phyloP scores from a whole-genome alignment of 2,888 invertebrate genomes.

The Monochamus alternatus region DNA sequence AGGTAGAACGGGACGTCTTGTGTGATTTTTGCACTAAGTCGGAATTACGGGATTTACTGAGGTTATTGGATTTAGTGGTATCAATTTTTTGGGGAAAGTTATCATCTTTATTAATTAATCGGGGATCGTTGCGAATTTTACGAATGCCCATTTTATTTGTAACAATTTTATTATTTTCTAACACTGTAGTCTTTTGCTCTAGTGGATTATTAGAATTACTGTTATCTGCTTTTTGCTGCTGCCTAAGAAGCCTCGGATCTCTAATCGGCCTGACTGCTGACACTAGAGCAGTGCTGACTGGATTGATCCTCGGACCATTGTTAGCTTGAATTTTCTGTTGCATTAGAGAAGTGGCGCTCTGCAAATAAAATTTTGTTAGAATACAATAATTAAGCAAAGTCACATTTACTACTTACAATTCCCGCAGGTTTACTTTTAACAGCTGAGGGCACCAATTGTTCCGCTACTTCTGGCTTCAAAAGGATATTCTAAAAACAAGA shows the following conservation, averaged over 20 bases:
- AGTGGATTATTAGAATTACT: slow-evolving; percentile 60
- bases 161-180: slow-evolving; percentile 69
- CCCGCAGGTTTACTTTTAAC: slow-evolving; percentile 46
- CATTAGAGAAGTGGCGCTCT: slow-evolving; percentile 46
- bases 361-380: slow-evolving; percentile 29
- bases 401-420: slow-evolving; percentile 45
- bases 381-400: slow-evolving; percentile 9
- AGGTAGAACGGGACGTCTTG: slow-evolving; percentile 40
- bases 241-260: slow-evolving; percentile 67
- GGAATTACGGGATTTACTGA: slow-evolving; percentile 58
- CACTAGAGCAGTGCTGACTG: slow-evolving; percentile 69
- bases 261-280: slow-evolving; percentile 62
- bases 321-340: slow-evolving; percentile 45
- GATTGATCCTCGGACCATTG: slow-evolving; percentile 72
- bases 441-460: slow-evolving; percentile 62
- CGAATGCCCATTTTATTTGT: slow-evolving; percentile 68
- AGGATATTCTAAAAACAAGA: slow-evolving; percentile 65
- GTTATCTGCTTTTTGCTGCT: slow-evolving; percentile 57
- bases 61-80: slow-evolving; percentile 59
- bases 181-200: slow-evolving; percentile 64
- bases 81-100: slow-evolving; percentile 58
- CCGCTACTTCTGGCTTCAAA: slow-evolving; percentile 69
- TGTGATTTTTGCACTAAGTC: slow-evolving; percentile 43
- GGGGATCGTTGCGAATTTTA: slow-evolving; percentile 69
- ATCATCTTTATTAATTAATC: slow-evolving; percentile 68